Conservation (phyloP, 2,113 vertebrate genomes). For the Scophthalmus maximus region DNA sequence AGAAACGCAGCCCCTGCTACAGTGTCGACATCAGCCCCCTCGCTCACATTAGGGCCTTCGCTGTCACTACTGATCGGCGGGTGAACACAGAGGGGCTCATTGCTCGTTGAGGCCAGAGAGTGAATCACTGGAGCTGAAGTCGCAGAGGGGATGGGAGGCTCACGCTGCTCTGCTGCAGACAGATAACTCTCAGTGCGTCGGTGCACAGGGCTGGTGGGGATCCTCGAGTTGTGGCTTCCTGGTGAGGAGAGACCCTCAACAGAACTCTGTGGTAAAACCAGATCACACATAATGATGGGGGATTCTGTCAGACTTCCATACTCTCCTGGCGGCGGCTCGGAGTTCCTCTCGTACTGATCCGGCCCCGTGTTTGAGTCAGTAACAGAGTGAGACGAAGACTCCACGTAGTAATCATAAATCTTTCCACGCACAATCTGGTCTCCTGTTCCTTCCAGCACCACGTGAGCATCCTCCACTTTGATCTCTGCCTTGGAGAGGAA, state of each 20-base stretch:
- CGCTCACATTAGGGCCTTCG: background rate
- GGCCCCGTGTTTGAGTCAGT: conserved; percentile 49
- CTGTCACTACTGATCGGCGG: conserved; percentile 30
- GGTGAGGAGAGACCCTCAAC: conserved; percentile 14
- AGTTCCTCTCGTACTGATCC: conserved; percentile 45
- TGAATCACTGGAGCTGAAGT: background rate
- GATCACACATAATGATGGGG: conserved; percentile 73
- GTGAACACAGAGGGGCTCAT: conserved; percentile 31
- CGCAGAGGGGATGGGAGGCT: conserved; percentile 73
- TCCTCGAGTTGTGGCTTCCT: conserved; percentile 37
- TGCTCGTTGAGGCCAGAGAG: background rate
- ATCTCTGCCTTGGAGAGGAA: conserved; percentile 88
- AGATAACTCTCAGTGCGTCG: conserved; percentile 84
- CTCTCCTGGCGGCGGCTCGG: conserved; percentile 53
- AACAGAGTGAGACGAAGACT: conserved; percentile 83
- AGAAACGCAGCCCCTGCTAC: conserved; percentile 69
- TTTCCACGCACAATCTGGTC: conserved; percentile 81
- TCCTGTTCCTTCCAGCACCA: conserved; percentile 62
- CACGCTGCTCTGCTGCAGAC: conserved; percentile 79
- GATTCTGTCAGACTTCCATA: conserved; percentile 50
- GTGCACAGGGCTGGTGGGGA: conserved; percentile 56
- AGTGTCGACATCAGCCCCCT: conserved; percentile 50
- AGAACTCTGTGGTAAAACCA: conserved; percentile 58
- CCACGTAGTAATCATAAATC: conserved; percentile 88
- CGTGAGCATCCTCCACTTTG: conserved; percentile 85